A percentile compares a stretch with the other conserved stretches of the same genome.
These are phyloP conservation scores for Anableps anableps DNA, from an alignment of 2,797 vertebrate genomes.

Conservation along the genomic window DNA sequence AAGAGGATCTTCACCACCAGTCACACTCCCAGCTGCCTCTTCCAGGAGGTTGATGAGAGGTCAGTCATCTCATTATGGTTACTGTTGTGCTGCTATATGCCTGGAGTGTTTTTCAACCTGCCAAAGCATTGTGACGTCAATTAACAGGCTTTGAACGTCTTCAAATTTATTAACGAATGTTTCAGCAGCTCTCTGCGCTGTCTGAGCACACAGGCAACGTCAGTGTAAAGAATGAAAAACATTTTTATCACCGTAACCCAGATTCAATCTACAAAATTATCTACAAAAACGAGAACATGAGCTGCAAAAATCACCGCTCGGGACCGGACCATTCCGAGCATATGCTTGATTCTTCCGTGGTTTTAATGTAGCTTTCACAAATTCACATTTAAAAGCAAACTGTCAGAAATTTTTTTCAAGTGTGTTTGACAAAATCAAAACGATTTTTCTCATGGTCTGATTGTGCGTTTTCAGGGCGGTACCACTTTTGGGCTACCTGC, in stretches of 20 bases:
- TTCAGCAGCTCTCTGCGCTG: background rate
- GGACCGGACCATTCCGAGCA: too few species aligned
- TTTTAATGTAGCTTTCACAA: background rate
- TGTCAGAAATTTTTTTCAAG: background rate
- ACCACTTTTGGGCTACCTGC: constrained; percentile 88
- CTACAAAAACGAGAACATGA: background rate
- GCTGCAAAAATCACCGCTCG: too few species aligned
- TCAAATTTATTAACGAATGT: background rate
- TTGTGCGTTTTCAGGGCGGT: constrained; percentile 80
- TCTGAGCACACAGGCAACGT: background rate
- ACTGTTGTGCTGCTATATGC: background rate
- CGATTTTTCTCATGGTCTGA: background rate
- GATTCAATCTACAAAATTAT: background rate
- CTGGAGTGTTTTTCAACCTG: background rate
- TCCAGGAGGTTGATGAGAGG: constrained; percentile 95
- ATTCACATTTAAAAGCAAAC: background rate
- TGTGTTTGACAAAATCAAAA: background rate
- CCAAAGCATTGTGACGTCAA: background rate
- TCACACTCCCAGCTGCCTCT: constrained; percentile 93
- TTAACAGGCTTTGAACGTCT: background rate
- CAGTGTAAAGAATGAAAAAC: background rate
- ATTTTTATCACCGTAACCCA: background rate
- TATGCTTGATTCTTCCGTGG: background rate
- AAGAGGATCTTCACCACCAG: constrained; percentile 96
- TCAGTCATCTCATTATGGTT: constrained; percentile 58